Base-by-base conservation (phyloP, 64 coral and sea anemone species). In the Stichodactyla mertensii region DNA sequence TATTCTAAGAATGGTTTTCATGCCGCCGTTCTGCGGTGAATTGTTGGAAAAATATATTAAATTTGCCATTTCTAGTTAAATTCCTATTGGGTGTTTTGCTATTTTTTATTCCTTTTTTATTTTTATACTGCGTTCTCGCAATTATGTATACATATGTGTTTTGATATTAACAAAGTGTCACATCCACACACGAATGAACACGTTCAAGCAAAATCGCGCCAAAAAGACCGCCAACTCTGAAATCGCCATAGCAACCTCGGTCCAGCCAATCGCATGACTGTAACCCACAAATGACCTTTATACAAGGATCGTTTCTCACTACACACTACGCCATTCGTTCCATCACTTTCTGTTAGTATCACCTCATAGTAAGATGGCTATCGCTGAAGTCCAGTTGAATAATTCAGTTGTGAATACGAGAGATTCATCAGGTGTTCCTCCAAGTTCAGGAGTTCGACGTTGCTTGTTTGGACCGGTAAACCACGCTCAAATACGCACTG, bases 401-500 rank as follows among this genome's bases (percentile, higher is more conserved):
- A 14, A 4, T 20, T 74, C 78, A 16, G n/a, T 55, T 54, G 14
- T 16, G 13, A 18, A 61, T 80, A 22, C 54, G 26, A 51, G 60
- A 57, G 67, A 82, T 51, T 13, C 86, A 55, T 77, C 83, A 16
- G 79, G 89, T 55, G 54, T 89, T 16, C 52, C 60, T 26, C 83
- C 87, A 15, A 89, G 87, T 53, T 74, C 67, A 26, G 56, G 62
- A 11, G 61, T 89, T 36, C 86, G 92, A 31, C 61, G 87, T 16
- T 78, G 88, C 55, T 66, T 93, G 11, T 93, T 93, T 85, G 92
- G 92, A 2, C 92, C 87, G 7, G 84, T 89, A 10, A 55, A 93
- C 62, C 92, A 93, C 62, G 81, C 85, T 10, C 66, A 86, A 82
- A 8, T 89, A 55, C 61, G 62, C 36, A n/a, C 36, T 52, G 84